A percentile compares a stretch with the other conserved stretches of the same genome.
These are phyloP conservation scores for Ryuthela nishihirai DNA, from an alignment of 2,888 invertebrate genomes.

Conservation along the genomic window DNA sequence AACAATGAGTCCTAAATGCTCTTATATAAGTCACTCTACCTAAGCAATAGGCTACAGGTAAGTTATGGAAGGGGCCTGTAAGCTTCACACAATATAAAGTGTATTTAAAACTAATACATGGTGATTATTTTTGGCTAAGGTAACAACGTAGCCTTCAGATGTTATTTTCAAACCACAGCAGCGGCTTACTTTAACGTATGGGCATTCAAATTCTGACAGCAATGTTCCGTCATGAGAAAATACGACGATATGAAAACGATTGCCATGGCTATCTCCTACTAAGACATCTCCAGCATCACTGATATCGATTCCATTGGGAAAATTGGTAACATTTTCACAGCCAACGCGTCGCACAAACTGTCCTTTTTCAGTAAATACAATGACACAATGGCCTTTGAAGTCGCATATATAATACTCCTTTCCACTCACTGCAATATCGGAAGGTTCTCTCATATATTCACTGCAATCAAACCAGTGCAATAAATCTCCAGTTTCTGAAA, in stretches of 20 bases:
- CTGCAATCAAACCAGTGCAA: conserved; percentile 97
- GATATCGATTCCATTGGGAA: conserved; percentile 96
- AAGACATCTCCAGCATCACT: conserved; percentile 95
- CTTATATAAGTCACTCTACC: conserved; percentile 30
- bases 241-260: conserved; percentile 95
- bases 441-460: conserved; percentile 95
- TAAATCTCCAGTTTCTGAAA: conserved; percentile 86
- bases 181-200: conserved; percentile 95
- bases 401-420: conserved; percentile 78
- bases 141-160: conserved; percentile 91
- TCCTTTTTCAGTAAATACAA: conserved; percentile 92
- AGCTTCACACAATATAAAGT: conserved; percentile 64
- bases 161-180: conserved; percentile 97
- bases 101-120: conserved; percentile 95
- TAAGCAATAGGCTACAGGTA: conserved; percentile 34
- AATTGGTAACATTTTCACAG: conserved; percentile 91
- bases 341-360: conserved; percentile 89
- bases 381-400: conserved; percentile 96
- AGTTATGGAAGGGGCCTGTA: conserved; percentile 28
- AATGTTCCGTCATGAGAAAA: conserved; percentile 69
- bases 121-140: conserved; percentile 97
- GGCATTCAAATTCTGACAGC: conserved; percentile 72
- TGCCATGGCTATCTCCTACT: conserved; percentile 95
- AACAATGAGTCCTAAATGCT: conserved; percentile 32
- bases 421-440: conserved; percentile 93